Conservation (phyloP, 2,113 vertebrate species). For the Formicarius rufipectus region DNA sequence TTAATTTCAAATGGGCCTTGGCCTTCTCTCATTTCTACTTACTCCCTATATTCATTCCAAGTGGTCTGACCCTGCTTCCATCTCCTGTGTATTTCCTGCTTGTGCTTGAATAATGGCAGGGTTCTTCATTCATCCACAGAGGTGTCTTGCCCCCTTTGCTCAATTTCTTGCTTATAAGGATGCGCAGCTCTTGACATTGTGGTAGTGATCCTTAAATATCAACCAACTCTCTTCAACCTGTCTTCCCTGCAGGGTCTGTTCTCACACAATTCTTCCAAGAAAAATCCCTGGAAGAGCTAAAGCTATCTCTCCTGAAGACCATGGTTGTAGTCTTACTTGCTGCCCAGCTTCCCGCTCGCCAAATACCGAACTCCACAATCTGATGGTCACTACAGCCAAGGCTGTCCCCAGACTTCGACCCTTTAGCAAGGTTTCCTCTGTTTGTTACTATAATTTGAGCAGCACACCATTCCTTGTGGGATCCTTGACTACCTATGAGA, state of each 20-base stretch:
- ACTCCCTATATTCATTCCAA: not conserved
- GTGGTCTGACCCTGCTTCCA: not conserved
- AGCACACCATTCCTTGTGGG: not conserved
- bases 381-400: not conserved
- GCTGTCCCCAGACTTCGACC: not conserved
- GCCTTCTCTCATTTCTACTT: not conserved
- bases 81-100: not conserved
- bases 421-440: not conserved
- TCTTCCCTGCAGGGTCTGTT: not conserved
- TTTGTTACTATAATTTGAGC: too few relatives aligned
- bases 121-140: not conserved
- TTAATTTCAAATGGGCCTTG: not conserved
- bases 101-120: fast-evolving
- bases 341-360: not conserved
- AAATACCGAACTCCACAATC: not conserved
- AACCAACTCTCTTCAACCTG: not conserved
- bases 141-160: not conserved
- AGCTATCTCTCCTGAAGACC: not conserved
- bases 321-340: not conserved
- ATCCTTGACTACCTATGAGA: too few relatives aligned
- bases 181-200: not conserved
- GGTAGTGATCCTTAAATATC: not conserved
- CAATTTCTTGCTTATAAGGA: fast-evolving
- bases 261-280: not conserved
- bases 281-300: not conserved